Percentiles rank a stretch among this genome's conserved stretches.
Conservation (phyloP, 2,797 vertebrate species). For the Eurystomus glaucurus region DNA sequence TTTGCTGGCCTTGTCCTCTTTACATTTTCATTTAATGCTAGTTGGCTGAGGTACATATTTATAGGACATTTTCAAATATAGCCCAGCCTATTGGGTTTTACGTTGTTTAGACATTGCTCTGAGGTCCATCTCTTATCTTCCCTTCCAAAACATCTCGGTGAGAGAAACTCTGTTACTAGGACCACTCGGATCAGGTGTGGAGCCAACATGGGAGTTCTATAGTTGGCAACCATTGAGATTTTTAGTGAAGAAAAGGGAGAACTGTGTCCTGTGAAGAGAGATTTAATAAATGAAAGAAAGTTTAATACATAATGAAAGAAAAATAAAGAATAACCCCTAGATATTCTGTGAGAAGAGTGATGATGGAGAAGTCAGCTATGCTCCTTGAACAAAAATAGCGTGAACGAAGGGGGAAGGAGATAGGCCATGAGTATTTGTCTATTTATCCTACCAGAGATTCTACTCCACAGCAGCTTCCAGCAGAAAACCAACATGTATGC, state of each 20-base stretch:
- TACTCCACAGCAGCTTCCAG: neutral
- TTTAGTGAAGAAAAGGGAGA: neutral
- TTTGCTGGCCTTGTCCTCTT: neutral
- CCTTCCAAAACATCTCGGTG: neutral
- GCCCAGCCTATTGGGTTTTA: neutral
- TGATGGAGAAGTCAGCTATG: neutral
- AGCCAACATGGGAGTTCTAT: neutral
- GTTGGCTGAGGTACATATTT: neutral
- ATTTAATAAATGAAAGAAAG: neutral
- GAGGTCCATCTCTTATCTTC: neutral
- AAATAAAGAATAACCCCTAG: neutral
- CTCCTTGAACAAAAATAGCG: neutral
- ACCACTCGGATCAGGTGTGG: neutral
- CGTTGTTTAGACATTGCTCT: neutral
- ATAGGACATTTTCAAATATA: neutral
- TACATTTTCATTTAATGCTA: neutral
- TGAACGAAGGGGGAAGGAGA: neutral
- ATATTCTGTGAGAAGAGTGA: neutral
- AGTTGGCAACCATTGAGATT: neutral
- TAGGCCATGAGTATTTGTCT: fast-evolving
- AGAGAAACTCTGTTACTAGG: neutral
- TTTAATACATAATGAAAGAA: neutral
- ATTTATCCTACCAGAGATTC: neutral
- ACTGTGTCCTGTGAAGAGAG: neutral
- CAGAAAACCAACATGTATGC: neutral